Evolutionary conservation across 2,113 vertebrate species (phyloP), one percentile per base, ranked within the genome.

Genomic region (Gasterosteus aculeatus): DNA sequence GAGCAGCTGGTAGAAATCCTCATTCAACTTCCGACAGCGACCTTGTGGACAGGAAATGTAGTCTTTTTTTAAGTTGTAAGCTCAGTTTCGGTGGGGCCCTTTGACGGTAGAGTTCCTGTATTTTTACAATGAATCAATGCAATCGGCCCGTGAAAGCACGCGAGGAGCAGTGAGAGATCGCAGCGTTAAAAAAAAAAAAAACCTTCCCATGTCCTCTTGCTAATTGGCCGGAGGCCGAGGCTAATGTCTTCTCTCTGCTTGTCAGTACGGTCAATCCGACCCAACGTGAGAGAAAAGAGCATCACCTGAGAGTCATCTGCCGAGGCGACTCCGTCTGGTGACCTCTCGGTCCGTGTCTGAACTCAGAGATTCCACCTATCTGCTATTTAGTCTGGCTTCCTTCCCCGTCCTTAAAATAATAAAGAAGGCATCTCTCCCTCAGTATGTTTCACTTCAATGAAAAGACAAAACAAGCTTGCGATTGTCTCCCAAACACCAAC

Each of bases 291-390:
- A 7, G 16, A 64, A 18, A 31, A 7, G 19, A n/a, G 14, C 44
- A 22, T 70, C 44, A 53, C 22, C 16, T 59, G 54, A 70, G 42
- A 7, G 39, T 70, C 68, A 70, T 39, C 57, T 44, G 33, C 15
- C 9, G 10, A 35, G 4, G 41, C 41, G 15, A 3, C 3, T 7
- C 35, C 33, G 51, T 19, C 56, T 49, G 68, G 58, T 6, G 8
- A 56, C 7, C 18, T 22, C 46, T 14, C 12, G 16, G 5, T 31
- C 53, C 12, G 42, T 65, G 9, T 38, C 56, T 61, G 11, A 59
- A 46, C 39, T 35, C n/a, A 60, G 31, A 6, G 26, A 18, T 31
- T 12, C 18, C 22, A 22, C 26, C 22, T 33, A 9, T 58, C 18
- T 46, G 18, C 2, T 49, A 7, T 33, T 33, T 44, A 19, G 53